phyloP scores from a whole-genome alignment of 2,113 vertebrate genomes.

The Alces alces region DNA sequence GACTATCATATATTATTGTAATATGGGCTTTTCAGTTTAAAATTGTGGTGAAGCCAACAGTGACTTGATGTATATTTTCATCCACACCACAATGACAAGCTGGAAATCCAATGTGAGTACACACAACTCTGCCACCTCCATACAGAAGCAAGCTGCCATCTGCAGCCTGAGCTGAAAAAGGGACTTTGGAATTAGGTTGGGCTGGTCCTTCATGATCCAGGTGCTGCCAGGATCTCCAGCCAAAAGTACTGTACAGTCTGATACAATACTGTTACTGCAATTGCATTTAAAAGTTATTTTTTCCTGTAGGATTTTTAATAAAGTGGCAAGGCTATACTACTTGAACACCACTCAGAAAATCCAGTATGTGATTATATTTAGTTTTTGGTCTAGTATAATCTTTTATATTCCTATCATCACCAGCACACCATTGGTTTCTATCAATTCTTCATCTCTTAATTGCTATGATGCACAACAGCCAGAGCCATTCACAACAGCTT shows the following conservation, averaged over 20 bases:
- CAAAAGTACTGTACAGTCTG: neutral
- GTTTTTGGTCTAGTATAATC: neutral
- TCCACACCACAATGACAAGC: neutral
- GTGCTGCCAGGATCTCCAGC: neutral
- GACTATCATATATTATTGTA: slow-evolving; percentile 54
- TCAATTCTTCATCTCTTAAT: neutral
- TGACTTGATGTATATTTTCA: slow-evolving; percentile 52
- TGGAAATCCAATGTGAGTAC: slow-evolving; percentile 25
- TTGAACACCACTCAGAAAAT: neutral
- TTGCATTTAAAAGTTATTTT: neutral
- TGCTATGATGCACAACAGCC: neutral
- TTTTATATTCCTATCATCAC: neutral
- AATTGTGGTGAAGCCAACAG: slow-evolving; percentile 59
- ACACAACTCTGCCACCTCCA: neutral
- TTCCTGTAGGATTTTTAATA: neutral
- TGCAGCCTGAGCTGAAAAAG: neutral
- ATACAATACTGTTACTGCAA: neutral
- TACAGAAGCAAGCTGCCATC: neutral
- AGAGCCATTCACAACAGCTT: neutral
- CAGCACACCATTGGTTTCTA: neutral
- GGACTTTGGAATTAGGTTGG: neutral
- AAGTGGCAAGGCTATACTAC: neutral
- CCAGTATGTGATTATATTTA: neutral
- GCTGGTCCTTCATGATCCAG: neutral
- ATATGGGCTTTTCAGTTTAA: slow-evolving; percentile 51